phyloP scores from a whole-genome alignment of 2,888 invertebrate genomes.

The Volucella zonaria region DNA sequence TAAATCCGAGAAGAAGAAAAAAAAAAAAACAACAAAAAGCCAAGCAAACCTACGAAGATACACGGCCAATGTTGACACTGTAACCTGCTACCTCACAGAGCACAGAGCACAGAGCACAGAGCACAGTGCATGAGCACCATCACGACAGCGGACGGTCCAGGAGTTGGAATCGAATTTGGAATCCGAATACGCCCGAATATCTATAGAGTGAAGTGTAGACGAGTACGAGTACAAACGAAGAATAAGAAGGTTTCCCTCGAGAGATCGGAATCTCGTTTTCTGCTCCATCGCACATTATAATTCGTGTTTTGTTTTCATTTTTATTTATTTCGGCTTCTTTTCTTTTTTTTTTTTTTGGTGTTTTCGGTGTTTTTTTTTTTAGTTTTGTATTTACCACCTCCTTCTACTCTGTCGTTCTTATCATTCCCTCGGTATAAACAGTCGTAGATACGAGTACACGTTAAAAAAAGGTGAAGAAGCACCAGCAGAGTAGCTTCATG shows the following conservation, averaged over 20 bases:
- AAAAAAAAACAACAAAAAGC: not conserved
- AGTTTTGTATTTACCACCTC: conserved; percentile 6
- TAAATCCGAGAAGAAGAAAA: conserved; percentile 13
- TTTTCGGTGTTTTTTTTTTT: conserved; percentile 30
- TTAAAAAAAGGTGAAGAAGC: conserved; percentile 27
- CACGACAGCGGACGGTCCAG: conserved; percentile 20
- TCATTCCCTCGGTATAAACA: conserved; percentile 47
- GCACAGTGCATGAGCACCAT: conserved; percentile 27
- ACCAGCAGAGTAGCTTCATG: conserved; percentile 36
- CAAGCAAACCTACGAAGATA: conserved; percentile 34
- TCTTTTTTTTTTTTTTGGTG: too few relatives aligned
- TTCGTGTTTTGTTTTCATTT: conserved; percentile 67
- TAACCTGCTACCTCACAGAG: conserved; percentile 61
- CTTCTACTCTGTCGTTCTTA: not conserved
- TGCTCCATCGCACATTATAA: conserved; percentile 68
- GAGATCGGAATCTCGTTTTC: conserved; percentile 72
- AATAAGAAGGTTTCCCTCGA: conserved; percentile 68
- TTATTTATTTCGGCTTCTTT: conserved; percentile 42
- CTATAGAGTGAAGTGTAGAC: conserved; percentile 38
- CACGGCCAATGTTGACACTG: conserved; percentile 67
- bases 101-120: not conserved
- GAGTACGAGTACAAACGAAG: not conserved
- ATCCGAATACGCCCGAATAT: conserved; percentile 22
- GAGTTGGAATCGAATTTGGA: not conserved
- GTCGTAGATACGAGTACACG: conserved; percentile 12